phyloP scores from a whole-genome alignment of 2,797 vertebrate species.

The Oreortyx pictus region DNA sequence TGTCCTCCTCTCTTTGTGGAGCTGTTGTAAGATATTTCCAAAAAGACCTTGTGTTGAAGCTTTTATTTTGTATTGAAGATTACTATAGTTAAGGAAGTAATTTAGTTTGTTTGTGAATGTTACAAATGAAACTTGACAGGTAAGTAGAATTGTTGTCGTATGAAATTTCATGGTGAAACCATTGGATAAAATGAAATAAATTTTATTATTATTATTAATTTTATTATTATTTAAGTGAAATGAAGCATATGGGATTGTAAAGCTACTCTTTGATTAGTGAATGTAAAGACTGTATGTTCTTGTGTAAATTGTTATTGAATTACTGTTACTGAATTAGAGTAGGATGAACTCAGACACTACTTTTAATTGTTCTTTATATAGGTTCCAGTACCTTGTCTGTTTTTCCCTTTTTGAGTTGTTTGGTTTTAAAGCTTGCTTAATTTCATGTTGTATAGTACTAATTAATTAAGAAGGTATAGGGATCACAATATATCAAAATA shows the following conservation, averaged over 20 bases:
- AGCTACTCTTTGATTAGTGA: neutral
- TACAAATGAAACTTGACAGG: neutral
- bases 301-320: neutral
- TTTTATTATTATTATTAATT: too few relatives aligned
- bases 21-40: neutral
- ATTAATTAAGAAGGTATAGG: neutral
- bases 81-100: neutral
- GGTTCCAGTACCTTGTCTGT: constrained; percentile 1
- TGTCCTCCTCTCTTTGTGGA: neutral
- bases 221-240: too few relatives aligned
- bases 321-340: neutral
- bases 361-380: neutral
- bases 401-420: constrained; percentile 21
- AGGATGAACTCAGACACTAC: neutral
- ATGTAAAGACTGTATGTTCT: neutral
- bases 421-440: constrained; percentile 5
- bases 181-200: neutral
- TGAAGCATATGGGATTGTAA: neutral
- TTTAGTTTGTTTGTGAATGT: neutral
- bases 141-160: neutral
- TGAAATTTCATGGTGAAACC: neutral
- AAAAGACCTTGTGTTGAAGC: neutral
- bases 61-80: neutral
- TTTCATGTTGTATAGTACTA: neutral
- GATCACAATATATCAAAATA: neutral